A percentile compares a stretch with the other conserved stretches of the same genome.
Conservation (phyloP, 1,140 invertebrate genomes). For the Ericerus pela region DNA sequence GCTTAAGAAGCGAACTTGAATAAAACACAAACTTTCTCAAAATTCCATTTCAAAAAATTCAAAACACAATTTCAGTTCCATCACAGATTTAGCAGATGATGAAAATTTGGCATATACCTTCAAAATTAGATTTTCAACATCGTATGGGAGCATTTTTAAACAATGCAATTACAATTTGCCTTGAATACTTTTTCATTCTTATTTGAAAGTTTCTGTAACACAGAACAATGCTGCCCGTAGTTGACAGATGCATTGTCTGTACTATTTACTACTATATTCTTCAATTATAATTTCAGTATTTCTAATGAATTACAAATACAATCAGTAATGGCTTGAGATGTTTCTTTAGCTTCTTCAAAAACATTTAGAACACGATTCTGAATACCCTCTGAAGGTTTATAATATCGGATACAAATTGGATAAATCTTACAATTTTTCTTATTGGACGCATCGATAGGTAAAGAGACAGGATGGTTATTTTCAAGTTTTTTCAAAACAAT, state of each 20-base stretch:
- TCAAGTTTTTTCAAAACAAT: no score
- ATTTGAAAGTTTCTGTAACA: slow-evolving; percentile 20
- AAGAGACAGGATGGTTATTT: no score
- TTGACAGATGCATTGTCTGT: slow-evolving; percentile 22
- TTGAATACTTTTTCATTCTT: slow-evolving; percentile 19
- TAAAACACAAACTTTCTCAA: neutral
- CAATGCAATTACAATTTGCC: slow-evolving; percentile 21
- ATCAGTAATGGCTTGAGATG: slow-evolving; percentile 17
- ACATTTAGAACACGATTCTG: slow-evolving; percentile 24
- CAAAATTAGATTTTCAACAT: neutral
- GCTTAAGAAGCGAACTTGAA: neutral
- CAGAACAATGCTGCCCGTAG: slow-evolving; percentile 20
- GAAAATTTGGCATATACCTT: neutral
- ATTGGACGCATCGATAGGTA: slow-evolving; percentile 7
- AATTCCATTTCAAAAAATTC: neutral
- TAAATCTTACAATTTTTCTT: neutral
- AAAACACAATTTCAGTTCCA: neutral
- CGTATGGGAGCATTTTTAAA: slow-evolving; percentile 17
- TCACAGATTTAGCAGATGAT: neutral
- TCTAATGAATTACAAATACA: slow-evolving; percentile 3
- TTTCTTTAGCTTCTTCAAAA: slow-evolving; percentile 19
- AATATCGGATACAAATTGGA: no score
- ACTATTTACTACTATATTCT: slow-evolving; percentile 15
- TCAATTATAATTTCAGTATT: slow-evolving; percentile 10
- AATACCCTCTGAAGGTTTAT: no score